phyloP scores from a whole-genome alignment of 2,888 invertebrate species.

The Stenurella melanura region DNA sequence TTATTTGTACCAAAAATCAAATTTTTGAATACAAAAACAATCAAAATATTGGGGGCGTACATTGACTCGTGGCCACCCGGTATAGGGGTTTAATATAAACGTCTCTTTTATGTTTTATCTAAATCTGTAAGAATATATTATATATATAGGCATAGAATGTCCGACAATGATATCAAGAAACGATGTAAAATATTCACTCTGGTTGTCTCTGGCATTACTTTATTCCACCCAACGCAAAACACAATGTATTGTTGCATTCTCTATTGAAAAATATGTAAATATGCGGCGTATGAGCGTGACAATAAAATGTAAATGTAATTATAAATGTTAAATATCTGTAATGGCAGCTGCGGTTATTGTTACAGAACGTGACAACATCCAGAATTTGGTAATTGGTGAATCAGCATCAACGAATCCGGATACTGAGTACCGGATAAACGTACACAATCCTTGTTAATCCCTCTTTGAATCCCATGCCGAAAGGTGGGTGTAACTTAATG shows the following conservation, averaged over 20 bases:
- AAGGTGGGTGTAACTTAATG: slow-evolving; percentile 13
- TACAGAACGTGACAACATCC: slow-evolving; percentile 25
- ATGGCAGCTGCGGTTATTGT: slow-evolving; percentile 26
- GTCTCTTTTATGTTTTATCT: no score
- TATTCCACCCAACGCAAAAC: slow-evolving; percentile 4
- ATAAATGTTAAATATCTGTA: slow-evolving; percentile 18
- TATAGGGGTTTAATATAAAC: no score
- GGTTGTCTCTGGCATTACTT: not conserved
- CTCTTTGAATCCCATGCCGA: not conserved
- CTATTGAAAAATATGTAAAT: slow-evolving; percentile 9
- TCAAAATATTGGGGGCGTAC: no score
- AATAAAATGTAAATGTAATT: slow-evolving; percentile 26
- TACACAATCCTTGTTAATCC: slow-evolving; percentile 11
- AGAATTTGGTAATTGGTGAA: slow-evolving; percentile 26
- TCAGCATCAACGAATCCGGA: slow-evolving; percentile 13
- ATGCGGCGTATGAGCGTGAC: slow-evolving; percentile 17
- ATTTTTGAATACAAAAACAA: no score
- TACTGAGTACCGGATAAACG: slow-evolving; percentile 15
- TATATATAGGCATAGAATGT: no score
- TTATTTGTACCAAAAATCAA: no score
- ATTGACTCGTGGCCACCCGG: no score
- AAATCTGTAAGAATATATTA: no score
- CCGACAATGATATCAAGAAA: not conserved
- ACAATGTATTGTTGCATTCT: slow-evolving; percentile 1
- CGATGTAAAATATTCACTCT: not conserved